A percentile compares a stretch with the other conserved stretches of the same genome.
Evolutionary conservation across 2,113 vertebrate species (phyloP).

Genomic region (Ivindomyrus marchei): DNA sequence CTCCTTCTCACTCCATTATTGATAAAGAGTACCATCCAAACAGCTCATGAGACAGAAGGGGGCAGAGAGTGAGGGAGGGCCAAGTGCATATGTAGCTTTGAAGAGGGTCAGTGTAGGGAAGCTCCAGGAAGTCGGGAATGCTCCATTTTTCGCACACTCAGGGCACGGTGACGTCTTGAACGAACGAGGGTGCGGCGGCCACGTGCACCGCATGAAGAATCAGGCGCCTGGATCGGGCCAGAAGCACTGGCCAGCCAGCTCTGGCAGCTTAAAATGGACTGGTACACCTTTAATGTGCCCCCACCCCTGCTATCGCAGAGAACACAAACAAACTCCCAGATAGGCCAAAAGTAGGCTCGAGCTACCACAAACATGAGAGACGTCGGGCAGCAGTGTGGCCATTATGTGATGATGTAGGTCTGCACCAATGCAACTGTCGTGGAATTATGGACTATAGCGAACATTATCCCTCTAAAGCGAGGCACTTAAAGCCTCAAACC

Average conservation of each 20-base stretch:
- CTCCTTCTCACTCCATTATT: conserved; percentile 58
- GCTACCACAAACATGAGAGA: background rate
- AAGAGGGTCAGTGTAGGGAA: background rate
- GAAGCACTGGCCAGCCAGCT: background rate
- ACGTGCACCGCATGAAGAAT: background rate
- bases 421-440: background rate
- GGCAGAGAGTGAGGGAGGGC: background rate
- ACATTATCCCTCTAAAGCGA: background rate
- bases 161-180: background rate
- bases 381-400: background rate
- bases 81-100: background rate
- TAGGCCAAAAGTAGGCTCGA: background rate
- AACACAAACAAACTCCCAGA: background rate
- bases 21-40: conserved; percentile 60
- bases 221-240: background rate
- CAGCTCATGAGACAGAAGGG: conserved; percentile 49
- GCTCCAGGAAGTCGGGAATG: background rate
- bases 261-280: background rate
- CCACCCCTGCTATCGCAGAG: background rate
- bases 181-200: background rate
- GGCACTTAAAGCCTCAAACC: background rate
- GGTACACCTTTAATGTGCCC: background rate
- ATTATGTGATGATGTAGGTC: background rate
- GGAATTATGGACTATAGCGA: background rate
- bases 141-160: background rate